Conservation (phyloP, 2,113 vertebrate genomes). For the Cervus canadensis region DNA sequence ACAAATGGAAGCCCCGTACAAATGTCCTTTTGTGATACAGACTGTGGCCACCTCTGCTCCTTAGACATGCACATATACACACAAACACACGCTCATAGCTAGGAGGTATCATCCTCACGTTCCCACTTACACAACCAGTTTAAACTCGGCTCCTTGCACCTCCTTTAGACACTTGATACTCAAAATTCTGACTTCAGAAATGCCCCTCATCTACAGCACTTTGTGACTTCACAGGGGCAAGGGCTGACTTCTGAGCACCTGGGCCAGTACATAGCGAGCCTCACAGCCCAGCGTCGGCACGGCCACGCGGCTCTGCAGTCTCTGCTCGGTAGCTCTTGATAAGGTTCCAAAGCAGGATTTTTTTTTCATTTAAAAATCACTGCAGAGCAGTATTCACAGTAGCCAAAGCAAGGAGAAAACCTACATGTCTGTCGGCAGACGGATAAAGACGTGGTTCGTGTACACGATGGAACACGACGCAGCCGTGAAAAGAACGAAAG, state of each 20-base stretch:
- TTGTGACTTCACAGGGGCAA: neutral
- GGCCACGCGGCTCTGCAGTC: rapidly evolving
- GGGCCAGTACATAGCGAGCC: neutral
- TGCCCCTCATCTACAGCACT: neutral
- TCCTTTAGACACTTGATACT: neutral
- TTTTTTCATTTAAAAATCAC: neutral
- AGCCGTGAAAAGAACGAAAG: neutral
- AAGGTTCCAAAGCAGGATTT: neutral
- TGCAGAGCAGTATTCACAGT: neutral
- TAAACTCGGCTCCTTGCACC: neutral
- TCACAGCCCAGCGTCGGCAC: neutral
- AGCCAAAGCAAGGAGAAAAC: neutral
- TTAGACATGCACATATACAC: neutral
- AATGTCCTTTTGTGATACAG: neutral
- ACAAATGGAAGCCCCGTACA: neutral
- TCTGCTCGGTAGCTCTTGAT: neutral
- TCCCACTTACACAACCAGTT: neutral
- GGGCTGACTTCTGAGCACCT: neutral
- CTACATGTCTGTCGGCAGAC: neutral
- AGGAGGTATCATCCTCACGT: rapidly evolving
- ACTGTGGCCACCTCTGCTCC: neutral
- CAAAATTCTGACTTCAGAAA: neutral
- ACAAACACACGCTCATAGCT: neutral
- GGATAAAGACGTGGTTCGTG: rapidly evolving
- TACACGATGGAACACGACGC: rapidly evolving